Conservation (phyloP, 2,888 invertebrate species). For the Sipha maydis region DNA sequence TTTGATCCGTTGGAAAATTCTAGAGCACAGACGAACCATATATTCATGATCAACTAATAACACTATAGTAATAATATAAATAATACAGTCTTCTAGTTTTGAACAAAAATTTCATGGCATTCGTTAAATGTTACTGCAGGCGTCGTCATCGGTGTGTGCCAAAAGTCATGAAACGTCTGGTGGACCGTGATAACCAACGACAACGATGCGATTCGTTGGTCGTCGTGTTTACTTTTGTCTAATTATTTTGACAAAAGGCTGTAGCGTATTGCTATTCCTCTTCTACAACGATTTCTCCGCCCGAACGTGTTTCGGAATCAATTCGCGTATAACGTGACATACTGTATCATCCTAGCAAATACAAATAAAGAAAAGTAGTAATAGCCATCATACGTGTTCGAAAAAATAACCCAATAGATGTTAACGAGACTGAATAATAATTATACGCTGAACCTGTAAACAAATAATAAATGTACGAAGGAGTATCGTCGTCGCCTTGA, state of each 20-base stretch:
- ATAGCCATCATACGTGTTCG: not conserved
- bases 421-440: constrained; percentile 55
- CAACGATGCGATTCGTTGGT: not conserved
- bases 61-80: not conserved
- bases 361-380: not conserved
- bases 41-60: not conserved
- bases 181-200: too few species aligned
- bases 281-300: not conserved
- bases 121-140: not conserved
- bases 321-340: not conserved
- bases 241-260: not conserved
- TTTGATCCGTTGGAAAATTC: not conserved
- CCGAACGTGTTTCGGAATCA: not conserved
- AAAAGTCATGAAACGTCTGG: not conserved
- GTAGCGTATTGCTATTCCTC: not conserved
- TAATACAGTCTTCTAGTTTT: not conserved
- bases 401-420: constrained; percentile 45
- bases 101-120: not conserved
- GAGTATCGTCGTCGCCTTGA: constrained; percentile 51
- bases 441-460: constrained; percentile 29
- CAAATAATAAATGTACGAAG: constrained; percentile 38
- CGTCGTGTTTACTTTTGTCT: not conserved
- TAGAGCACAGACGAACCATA: not conserved
- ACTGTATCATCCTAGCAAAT: not conserved
- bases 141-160: not conserved